Base-by-base conservation (phyloP, 2,888 invertebrate genomes). In the Zygaena filipendulae region DNA sequence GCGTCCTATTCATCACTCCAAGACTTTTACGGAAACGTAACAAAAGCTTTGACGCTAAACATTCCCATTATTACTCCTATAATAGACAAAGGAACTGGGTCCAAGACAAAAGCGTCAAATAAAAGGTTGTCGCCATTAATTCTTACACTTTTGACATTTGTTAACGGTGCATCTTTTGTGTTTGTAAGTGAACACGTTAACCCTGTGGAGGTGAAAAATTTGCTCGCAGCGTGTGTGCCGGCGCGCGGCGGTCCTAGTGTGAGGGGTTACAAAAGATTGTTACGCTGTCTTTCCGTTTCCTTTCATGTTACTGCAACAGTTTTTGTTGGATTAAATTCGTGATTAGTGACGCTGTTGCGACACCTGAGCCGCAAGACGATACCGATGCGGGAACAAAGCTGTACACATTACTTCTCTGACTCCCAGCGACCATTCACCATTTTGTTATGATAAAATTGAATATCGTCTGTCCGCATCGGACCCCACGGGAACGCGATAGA, bases 111-210 rank as follows among this genome's bases (percentile, higher is more conserved):
- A 45, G 59, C 37, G 34, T 44, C 49, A 55, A 70, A 72, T 71
- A 70, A 72, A 74, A 66, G 74, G 59, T 61, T 70, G 64, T 67
- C 60, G 63, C 71, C 68, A 74, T 79, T 71, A 70, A 75, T 77
- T 72, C 64, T 55, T 60, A 59, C 47, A 66, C 60, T 69, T 67
- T 61, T 67, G 75, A 74, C 77, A 69, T 59, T 69, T 54, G 58
- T 74, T n/a, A 75, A 74, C 71, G 63, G 74, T 57, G 56, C 49
- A 54, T 54, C 62, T 58, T 66, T 77, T 69, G 62, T 67, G 40
- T 44, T 36, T 37, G 37, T 30, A 45, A 47, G 41, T 43, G 41
- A 52, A 52, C 50, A 57, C 50, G 50, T 60, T 59, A 62, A 58
- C 53, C 60, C 57, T 47, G 52, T 57, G 38, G 59, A 59, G 59